Conservation (phyloP, 2,113 vertebrate genomes). For the Callionymus lyra region DNA sequence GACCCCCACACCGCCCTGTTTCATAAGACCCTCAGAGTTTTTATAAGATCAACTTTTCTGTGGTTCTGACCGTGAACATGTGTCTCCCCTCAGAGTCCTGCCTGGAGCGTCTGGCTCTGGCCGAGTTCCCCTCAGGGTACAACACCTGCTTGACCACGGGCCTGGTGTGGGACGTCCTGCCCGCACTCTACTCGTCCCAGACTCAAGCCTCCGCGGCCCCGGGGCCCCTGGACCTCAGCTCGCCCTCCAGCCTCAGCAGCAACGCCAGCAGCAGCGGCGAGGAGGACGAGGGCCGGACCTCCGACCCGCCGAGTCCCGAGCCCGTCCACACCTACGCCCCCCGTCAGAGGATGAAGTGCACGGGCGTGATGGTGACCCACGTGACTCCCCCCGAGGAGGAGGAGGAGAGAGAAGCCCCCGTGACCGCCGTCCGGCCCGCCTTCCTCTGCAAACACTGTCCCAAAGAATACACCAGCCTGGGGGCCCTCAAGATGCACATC, state of each 20-base stretch:
- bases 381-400: slow-evolving; percentile 67
- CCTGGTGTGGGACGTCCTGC: slow-evolving; percentile 83
- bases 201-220: slow-evolving; percentile 53
- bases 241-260: slow-evolving; percentile 70
- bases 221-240: slow-evolving; percentile 80
- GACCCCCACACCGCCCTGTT: slow-evolving; percentile 28
- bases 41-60: too few relatives aligned
- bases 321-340: slow-evolving; percentile 75
- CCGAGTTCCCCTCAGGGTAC: slow-evolving; percentile 52
- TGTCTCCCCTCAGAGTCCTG: slow-evolving; percentile 55
- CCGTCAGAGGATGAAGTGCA: slow-evolving; percentile 64
- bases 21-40: too few relatives aligned
- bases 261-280: slow-evolving; percentile 76
- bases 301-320: slow-evolving; percentile 84
- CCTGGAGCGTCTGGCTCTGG: slow-evolving; percentile 73
- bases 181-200: slow-evolving; percentile 65
- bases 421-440: slow-evolving; percentile 62
- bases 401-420: slow-evolving; percentile 42
- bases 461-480: slow-evolving; percentile 88
- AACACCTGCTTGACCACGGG: slow-evolving; percentile 73
- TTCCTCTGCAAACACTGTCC: slow-evolving; percentile 94
- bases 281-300: slow-evolving; percentile 85
- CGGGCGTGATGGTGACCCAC: slow-evolving; percentile 75
- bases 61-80: slow-evolving; percentile 1
- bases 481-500: slow-evolving; percentile 94